phyloP scores from a whole-genome alignment of 2,797 vertebrate species.

The Psittacula derbiana region DNA sequence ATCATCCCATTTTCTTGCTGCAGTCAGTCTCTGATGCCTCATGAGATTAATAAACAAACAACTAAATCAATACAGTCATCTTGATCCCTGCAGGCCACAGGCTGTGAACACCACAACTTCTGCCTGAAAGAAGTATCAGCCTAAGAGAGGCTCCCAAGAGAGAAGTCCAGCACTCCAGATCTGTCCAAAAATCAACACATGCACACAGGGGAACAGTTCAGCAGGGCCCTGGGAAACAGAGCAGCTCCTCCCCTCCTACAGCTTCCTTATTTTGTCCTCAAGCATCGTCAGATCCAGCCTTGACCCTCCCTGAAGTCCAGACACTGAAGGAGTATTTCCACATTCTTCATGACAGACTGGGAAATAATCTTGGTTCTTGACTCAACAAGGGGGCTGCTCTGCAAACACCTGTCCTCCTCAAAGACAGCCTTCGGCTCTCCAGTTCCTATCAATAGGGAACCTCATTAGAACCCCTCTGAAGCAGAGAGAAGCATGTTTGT shows the following conservation, averaged over 20 bases:
- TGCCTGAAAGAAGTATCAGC: background rate
- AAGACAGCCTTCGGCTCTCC: background rate
- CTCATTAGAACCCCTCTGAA: background rate
- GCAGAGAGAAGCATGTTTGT: background rate
- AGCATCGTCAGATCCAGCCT: background rate
- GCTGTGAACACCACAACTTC: background rate
- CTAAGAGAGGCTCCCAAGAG: background rate
- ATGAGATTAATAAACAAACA: slow-evolving; percentile 48
- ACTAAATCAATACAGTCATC: slow-evolving; percentile 52
- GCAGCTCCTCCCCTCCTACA: background rate
- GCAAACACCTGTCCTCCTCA: background rate
- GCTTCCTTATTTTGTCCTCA: background rate
- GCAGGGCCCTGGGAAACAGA: background rate
- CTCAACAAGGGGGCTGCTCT: background rate
- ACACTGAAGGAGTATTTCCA: background rate
- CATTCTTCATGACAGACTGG: background rate
- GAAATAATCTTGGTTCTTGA: slow-evolving; percentile 7
- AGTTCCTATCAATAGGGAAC: background rate
- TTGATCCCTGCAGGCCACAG: slow-evolving; percentile 15
- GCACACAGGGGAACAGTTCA: background rate
- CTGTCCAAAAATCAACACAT: background rate
- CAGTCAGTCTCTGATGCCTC: slow-evolving; percentile 34
- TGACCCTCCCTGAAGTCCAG: background rate
- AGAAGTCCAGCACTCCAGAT: background rate
- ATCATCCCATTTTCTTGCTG: background rate